Evolutionary conservation across 2,113 vertebrate genomes (phyloP).

Genomic region (Xiphophorus maculatus): DNA sequence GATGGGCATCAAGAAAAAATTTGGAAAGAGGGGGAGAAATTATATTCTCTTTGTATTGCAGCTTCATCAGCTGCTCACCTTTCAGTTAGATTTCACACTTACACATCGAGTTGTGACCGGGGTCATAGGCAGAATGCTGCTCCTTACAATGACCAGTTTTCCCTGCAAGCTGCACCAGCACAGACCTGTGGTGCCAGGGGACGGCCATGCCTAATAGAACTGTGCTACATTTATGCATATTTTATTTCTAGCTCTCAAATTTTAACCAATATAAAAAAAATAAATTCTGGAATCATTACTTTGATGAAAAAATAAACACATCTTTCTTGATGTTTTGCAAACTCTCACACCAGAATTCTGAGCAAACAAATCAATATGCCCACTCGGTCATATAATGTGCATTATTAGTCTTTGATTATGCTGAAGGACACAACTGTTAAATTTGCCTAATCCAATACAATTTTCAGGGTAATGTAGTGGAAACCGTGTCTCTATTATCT

Average conservation of each 20-base stretch:
- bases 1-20: slow-evolving; percentile 47
- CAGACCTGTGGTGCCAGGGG: slow-evolving; percentile 45
- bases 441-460: too few species aligned
- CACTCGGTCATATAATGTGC: too few species aligned
- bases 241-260: neutral
- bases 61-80: slow-evolving; percentile 83
- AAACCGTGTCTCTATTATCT: too few species aligned
- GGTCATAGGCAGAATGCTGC: slow-evolving; percentile 77
- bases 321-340: too few species aligned
- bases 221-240: slow-evolving; percentile 33
- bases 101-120: slow-evolving; percentile 71
- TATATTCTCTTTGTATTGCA: slow-evolving; percentile 80
- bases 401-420: too few species aligned
- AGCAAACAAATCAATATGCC: too few species aligned
- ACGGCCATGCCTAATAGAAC: slow-evolving; percentile 63
- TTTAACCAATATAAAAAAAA: neutral
- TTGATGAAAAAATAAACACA: too few species aligned
- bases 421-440: too few species aligned
- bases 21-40: slow-evolving; percentile 60
- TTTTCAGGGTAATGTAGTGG: too few species aligned
- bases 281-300: too few species aligned
- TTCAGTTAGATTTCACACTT: slow-evolving; percentile 86
- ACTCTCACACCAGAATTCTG: too few species aligned
- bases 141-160: slow-evolving; percentile 80
- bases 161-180: slow-evolving; percentile 63